These are phyloP conservation scores for Notocelia uddmanniana DNA, from an alignment of 2,888 invertebrate species.

Conservation along the genomic window DNA sequence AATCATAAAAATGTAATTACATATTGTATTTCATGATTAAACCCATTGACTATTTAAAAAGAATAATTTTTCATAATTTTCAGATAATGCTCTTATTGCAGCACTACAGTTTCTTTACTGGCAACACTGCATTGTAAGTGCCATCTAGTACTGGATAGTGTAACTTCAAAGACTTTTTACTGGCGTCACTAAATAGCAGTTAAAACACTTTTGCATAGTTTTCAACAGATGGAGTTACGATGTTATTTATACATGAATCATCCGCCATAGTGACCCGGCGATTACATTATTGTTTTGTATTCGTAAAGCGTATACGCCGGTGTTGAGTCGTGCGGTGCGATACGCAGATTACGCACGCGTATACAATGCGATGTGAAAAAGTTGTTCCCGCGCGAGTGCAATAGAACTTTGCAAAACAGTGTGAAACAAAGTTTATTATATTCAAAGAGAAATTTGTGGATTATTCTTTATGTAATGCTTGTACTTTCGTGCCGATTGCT, in stretches of 20 bases:
- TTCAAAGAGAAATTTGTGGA: conserved; percentile 68
- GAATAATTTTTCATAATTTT: neutral
- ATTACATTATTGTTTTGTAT: conserved; percentile 70
- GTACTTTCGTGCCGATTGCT: conserved; percentile 59
- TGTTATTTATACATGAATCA: conserved; percentile 29
- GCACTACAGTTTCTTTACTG: neutral
- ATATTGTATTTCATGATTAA: neutral
- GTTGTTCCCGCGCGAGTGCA: conserved; percentile 71
- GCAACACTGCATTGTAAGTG: conserved; percentile 33
- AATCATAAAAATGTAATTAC: neutral
- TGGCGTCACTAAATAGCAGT: conserved; percentile 56
- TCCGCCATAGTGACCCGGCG: conserved; percentile 47
- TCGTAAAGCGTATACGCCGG: conserved; percentile 71
- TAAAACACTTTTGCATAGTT: conserved; percentile 12
- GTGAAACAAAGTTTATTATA: conserved; percentile 64
- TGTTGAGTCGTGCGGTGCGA: conserved; percentile 69
- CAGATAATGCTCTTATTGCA: neutral
- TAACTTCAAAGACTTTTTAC: conserved; percentile 49
- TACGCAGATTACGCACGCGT: conserved; percentile 68
- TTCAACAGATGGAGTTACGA: conserved; percentile 51
- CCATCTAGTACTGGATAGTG: conserved; percentile 58
- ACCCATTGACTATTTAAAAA: neutral
- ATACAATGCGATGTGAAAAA: conserved; percentile 75
- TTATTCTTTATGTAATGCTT: conserved; percentile 67
- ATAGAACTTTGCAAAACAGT: conserved; percentile 73